Conservation (phyloP, 2,888 invertebrate species). For the Acrocera orbiculus region DNA sequence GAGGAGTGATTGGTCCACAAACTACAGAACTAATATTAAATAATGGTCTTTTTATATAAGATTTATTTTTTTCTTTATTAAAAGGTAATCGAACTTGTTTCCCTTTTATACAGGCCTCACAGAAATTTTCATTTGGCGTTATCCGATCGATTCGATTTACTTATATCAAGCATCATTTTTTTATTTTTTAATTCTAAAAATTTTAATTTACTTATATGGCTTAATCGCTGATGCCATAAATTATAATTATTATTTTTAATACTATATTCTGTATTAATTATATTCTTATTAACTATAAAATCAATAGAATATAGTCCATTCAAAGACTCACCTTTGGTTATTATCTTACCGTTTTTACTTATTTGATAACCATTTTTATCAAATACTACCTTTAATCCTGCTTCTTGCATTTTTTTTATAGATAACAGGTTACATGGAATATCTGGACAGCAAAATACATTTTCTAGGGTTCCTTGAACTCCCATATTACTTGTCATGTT, state of each 20-base stretch:
- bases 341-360: neutral
- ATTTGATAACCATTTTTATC: conserved; percentile 12
- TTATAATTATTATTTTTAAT: neutral
- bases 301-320: conserved; percentile 2
- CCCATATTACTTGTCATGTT: conserved; percentile 16
- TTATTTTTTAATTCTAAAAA: conserved; percentile 12
- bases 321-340: conserved; percentile 7
- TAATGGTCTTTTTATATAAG: conserved; percentile 17
- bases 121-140: conserved; percentile 13
- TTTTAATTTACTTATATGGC: conserved; percentile 11
- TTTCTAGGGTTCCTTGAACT: conserved; percentile 5
- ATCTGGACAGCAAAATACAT: conserved; percentile 15
- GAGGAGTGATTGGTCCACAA: conserved; percentile 20
- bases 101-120: conserved; percentile 21
- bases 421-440: conserved; percentile 20
- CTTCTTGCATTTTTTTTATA: conserved; percentile 16
- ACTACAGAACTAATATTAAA: conserved; percentile 21
- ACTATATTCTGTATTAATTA: neutral
- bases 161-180: conserved; percentile 10
- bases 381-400: conserved; percentile 18
- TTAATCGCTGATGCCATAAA: conserved; percentile 13
- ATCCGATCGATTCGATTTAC: too few species aligned
- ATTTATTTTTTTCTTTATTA: conserved; percentile 15
- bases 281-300: neutral
- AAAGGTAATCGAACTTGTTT: conserved; percentile 22